These are phyloP conservation scores for Acomys russatus DNA, from an alignment of 2,797 vertebrate genomes.

Conservation along the genomic window DNA sequence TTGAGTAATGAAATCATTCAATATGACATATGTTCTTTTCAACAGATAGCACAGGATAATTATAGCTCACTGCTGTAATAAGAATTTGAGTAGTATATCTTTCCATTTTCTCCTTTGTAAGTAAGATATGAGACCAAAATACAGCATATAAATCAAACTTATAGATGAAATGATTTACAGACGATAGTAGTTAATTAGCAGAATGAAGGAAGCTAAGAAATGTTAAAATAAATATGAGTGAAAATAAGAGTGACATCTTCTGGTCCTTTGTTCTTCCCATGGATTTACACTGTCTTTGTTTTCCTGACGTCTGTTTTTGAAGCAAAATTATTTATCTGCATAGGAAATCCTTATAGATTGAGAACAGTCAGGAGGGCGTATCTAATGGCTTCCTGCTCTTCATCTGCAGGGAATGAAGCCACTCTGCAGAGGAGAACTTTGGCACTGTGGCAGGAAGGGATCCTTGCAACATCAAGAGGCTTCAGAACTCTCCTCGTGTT, in stretches of 20 bases:
- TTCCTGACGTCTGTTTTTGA: background rate
- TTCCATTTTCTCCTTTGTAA: background rate
- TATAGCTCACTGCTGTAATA: constrained; percentile 38
- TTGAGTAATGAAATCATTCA: constrained; percentile 29
- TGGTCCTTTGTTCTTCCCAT: background rate
- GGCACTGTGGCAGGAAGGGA: background rate
- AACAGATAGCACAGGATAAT: constrained; percentile 43
- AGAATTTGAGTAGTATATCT: constrained; percentile 22
- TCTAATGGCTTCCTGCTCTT: background rate
- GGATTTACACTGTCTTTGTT: background rate
- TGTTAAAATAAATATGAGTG: constrained; percentile 12
- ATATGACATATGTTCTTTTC: background rate
- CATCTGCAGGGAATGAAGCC: background rate
- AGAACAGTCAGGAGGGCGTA: background rate
- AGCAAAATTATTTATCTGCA: background rate
- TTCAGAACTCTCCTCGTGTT: background rate
- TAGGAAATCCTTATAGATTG: constrained; percentile 24
- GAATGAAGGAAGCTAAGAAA: background rate
- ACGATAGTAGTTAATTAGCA: background rate
- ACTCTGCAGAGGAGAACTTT: background rate
- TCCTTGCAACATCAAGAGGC: background rate
- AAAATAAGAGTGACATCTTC: constrained; percentile 29
- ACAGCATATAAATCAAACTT: background rate
- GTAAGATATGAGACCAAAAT: background rate
- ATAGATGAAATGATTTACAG: background rate